These are phyloP conservation scores for Myopa tessellatipennis DNA, from an alignment of 2,888 invertebrate species.

Conservation along the genomic window DNA sequence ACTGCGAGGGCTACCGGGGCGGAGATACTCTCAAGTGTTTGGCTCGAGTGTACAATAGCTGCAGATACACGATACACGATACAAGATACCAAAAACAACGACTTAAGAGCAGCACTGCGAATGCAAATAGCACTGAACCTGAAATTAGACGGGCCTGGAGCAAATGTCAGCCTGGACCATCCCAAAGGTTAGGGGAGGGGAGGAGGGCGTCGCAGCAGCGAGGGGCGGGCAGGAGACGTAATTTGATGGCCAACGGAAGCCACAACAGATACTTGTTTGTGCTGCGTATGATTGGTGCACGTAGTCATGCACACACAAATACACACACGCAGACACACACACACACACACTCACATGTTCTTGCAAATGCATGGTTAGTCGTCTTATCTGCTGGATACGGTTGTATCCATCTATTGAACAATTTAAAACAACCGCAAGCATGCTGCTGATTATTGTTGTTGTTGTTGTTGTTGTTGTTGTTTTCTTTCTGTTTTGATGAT, in stretches of 20 bases:
- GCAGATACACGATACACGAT: conserved; percentile 17
- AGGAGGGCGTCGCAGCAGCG: not conserved
- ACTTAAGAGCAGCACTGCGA: conserved; percentile 20
- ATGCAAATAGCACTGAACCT: conserved; percentile 21
- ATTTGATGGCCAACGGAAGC: not conserved
- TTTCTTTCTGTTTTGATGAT: conserved; percentile 13
- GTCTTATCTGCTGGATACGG: conserved; percentile 4
- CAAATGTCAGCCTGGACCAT: not conserved
- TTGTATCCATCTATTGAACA: conserved; percentile 20
- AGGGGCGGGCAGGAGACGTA: not conserved
- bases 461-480: not conserved
- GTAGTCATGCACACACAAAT: not conserved
- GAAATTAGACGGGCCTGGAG: conserved; percentile 14
- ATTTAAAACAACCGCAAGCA: conserved; percentile 32
- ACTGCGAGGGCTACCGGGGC: not conserved
- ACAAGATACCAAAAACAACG: conserved; percentile 17
- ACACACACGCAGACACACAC: not conserved
- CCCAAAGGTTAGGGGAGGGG: not conserved
- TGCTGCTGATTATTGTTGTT: not conserved
- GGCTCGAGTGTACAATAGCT: not conserved
- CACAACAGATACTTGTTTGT: conserved; percentile 15
- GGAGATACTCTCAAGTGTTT: not conserved
- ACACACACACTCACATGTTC: too few relatives aligned
- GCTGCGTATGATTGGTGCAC: conserved; percentile 31
- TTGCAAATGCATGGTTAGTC: not conserved